Percentiles rank a stretch among this genome's conserved stretches.
Conservation (phyloP, 2,888 invertebrate species). For the Apodemia duryi region DNA sequence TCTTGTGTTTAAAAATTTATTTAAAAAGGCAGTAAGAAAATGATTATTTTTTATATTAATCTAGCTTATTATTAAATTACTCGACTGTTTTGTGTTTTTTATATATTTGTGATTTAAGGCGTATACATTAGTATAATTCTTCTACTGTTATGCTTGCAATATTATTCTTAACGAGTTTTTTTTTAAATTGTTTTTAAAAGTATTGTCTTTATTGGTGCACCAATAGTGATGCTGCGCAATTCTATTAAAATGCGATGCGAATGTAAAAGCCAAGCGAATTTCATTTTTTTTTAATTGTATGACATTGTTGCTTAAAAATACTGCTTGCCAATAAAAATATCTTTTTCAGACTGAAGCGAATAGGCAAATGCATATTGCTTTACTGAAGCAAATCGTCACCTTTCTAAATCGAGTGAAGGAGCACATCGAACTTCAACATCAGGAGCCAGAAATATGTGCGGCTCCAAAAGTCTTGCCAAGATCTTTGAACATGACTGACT, state of each 20-base stretch:
- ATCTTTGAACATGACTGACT: conserved; percentile 49
- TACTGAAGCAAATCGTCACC: conserved; percentile 84
- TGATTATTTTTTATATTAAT: too few relatives aligned
- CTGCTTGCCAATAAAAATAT: conserved; percentile 20
- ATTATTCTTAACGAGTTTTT: too few relatives aligned
- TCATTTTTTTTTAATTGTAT: conserved; percentile 13
- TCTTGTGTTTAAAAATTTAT: conserved; percentile 19
- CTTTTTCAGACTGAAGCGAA: conserved; percentile 83
- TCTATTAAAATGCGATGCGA: conserved; percentile 29
- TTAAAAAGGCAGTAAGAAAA: neutral
- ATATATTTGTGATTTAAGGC: too few relatives aligned
- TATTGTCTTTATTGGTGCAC: conserved; percentile 43
- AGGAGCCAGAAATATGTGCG: conserved; percentile 37
- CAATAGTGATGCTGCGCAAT: conserved; percentile 33
- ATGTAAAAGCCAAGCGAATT: conserved; percentile 33
- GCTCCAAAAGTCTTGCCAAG: conserved; percentile 38
- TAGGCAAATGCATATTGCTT: conserved; percentile 85
- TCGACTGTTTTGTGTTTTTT: too few relatives aligned
- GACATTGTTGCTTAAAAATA: conserved; percentile 17
- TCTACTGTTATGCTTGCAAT: too few relatives aligned
- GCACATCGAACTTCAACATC: conserved; percentile 75
- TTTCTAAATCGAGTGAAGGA: conserved; percentile 84
- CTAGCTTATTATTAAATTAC: too few relatives aligned
- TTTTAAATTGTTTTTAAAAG: too few relatives aligned
- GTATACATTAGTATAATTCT: too few relatives aligned